Conservation (phyloP, 2,113 vertebrate genomes). For the Genyomyrus donnyi region DNA sequence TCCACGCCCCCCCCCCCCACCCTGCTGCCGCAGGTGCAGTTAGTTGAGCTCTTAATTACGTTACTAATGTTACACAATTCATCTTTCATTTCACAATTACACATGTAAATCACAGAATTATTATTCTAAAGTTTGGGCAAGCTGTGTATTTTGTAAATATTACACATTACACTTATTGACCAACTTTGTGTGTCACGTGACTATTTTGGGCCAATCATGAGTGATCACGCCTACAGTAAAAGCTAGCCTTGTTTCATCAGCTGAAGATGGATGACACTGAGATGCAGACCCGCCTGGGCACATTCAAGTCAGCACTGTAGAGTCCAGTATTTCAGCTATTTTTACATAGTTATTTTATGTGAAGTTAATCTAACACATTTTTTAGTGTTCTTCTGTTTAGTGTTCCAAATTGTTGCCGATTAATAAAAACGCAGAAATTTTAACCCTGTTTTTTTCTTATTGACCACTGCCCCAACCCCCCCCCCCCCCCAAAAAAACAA, state of each 20-base stretch:
- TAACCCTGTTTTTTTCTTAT: no score
- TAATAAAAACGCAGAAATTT: no score
- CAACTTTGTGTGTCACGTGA: not conserved
- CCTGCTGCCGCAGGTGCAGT: not conserved
- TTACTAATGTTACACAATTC: not conserved
- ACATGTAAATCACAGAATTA: not conserved
- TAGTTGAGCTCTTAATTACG: not conserved
- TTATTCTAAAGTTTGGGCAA: not conserved
- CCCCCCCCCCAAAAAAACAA: no score
- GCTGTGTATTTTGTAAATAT: not conserved
- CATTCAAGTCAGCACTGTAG: not conserved
- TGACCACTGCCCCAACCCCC: no score
- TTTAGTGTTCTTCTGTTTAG: no score
- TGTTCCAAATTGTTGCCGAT: no score
- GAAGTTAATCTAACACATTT: no score
- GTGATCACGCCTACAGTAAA: not conserved
- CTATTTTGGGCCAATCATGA: not conserved
- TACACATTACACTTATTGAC: not conserved
- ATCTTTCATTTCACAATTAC: not conserved
- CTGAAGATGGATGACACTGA: not conserved
- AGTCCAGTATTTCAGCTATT: not conserved
- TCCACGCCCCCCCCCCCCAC: not conserved
- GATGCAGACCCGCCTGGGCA: not conserved
- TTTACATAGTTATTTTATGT: not conserved
- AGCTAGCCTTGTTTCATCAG: not conserved